These are phyloP conservation scores for Hippocampus mohnikei DNA, from an alignment of 2,113 vertebrate species.

Conservation along the genomic window DNA sequence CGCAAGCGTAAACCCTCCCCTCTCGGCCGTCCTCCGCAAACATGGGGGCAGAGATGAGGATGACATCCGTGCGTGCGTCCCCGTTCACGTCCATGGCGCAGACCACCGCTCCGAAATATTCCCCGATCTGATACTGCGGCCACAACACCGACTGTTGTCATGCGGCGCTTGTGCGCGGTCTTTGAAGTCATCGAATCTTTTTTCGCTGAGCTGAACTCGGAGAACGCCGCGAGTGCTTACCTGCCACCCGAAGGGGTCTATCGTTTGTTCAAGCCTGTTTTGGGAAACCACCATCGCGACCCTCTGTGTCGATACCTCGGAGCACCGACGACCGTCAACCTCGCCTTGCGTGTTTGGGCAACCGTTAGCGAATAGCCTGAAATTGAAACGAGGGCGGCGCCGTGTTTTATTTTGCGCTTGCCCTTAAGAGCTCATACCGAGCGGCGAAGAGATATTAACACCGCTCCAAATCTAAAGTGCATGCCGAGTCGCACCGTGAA, in stretches of 20 bases:
- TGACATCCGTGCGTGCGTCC: slow-evolving; percentile 61
- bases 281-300: slow-evolving; percentile 15
- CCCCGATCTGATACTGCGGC: slow-evolving; percentile 69
- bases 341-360: rapidly evolving
- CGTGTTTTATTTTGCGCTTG: background rate
- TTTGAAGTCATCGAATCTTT: background rate
- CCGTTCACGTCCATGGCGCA: slow-evolving; percentile 69
- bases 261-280: rapidly evolving
- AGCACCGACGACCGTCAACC: slow-evolving; percentile 58
- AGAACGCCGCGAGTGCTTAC: slow-evolving; percentile 23
- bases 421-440: background rate
- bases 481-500: too few relatives aligned
- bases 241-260: slow-evolving; percentile 39
- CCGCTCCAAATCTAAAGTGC: background rate
- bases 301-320: slow-evolving; percentile 66
- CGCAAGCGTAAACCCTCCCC: slow-evolving; percentile 76
- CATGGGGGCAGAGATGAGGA: slow-evolving; percentile 78
- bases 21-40: slow-evolving; percentile 65
- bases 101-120: slow-evolving; percentile 81
- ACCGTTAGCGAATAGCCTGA: slow-evolving; percentile 69
- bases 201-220: background rate
- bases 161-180: too few relatives aligned
- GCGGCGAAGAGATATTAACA: too few relatives aligned
- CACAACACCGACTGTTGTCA: background rate
- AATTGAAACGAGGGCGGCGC: slow-evolving; percentile 1